phyloP scores from a whole-genome alignment of 2,797 vertebrate genomes.

The Oryzias sinensis region DNA sequence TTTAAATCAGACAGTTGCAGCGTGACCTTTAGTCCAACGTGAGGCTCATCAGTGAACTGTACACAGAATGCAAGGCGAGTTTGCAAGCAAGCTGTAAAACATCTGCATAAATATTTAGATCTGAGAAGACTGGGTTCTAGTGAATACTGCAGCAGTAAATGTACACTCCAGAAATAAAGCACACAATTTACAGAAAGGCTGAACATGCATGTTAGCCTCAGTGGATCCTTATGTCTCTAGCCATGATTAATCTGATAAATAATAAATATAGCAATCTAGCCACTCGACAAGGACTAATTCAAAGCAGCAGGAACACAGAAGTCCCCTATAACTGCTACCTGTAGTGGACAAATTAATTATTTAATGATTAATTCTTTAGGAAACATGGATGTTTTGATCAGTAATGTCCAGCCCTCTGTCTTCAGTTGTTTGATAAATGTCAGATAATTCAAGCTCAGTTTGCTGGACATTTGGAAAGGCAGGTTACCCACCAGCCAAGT shows the following conservation, averaged over 20 bases:
- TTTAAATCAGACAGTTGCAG: too few species aligned
- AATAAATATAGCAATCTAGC: conserved; percentile 99
- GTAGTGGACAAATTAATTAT: conserved; percentile 98
- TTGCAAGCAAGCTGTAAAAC: too few species aligned
- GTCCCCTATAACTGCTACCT: conserved; percentile 92
- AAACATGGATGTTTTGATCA: conserved; percentile 99
- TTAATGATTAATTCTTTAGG: conserved; percentile 99
- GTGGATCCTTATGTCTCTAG: conserved; percentile 89
- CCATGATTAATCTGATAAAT: conserved; percentile 99
- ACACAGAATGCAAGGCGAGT: too few species aligned
- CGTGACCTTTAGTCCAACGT: too few species aligned
- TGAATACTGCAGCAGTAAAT: too few species aligned
- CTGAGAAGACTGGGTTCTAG: too few species aligned
- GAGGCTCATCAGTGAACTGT: too few species aligned
- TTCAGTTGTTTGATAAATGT: conserved; percentile 96
- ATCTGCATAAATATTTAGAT: too few species aligned
- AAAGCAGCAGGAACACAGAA: conserved; percentile 94
- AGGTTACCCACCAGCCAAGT: too few species aligned
- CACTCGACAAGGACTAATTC: conserved; percentile 99
- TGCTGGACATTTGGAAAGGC: too few species aligned
- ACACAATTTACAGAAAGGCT: too few species aligned
- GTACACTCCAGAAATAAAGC: too few species aligned
- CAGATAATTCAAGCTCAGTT: conserved; percentile 82
- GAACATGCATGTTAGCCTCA: background rate
- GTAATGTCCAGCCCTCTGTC: conserved; percentile 91